phyloP scores from a whole-genome alignment of 2,113 vertebrate species.

The Potamarius usumacintae region DNA sequence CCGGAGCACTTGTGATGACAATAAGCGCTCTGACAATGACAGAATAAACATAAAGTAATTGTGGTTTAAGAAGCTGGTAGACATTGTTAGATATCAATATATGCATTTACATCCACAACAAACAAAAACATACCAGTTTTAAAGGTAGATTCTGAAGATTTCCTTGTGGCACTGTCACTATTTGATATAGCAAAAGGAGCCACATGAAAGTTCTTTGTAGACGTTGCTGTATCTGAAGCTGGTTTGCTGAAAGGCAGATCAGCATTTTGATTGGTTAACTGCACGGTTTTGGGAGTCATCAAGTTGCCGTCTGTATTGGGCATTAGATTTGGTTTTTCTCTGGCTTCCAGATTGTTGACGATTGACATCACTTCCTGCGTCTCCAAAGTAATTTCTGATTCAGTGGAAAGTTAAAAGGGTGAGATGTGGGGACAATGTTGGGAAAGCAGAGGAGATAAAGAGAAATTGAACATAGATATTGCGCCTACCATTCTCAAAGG shows the following conservation, averaged over 20 bases:
- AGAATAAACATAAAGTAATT: not conserved
- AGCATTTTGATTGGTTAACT: not conserved
- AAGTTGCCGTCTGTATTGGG: not conserved
- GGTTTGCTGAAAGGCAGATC: not conserved
- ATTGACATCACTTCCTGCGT: not conserved
- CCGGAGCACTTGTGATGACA: slow-evolving; percentile 33
- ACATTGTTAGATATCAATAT: not conserved
- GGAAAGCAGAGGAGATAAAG: not conserved
- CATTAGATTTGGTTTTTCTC: not conserved
- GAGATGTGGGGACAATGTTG: not conserved
- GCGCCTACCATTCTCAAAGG: slow-evolving; percentile 3
- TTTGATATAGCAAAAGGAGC: not conserved
- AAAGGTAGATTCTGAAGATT: slow-evolving; percentile 23
- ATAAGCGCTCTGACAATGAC: slow-evolving; percentile 9
- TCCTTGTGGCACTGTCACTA: not conserved
- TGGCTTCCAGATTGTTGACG: not conserved
- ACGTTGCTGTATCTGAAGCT: not conserved
- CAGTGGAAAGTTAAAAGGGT: not conserved
- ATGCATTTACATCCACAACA: not conserved
- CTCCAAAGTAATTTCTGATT: slow-evolving; percentile 29
- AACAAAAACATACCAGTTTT: slow-evolving; percentile 25
- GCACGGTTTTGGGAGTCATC: not conserved
- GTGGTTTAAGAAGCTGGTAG: not conserved
- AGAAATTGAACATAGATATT: not conserved
- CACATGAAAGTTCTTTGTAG: not conserved